Conservation (phyloP, 2,797 vertebrate genomes). For the Schizothorax lantsangensis region DNA sequence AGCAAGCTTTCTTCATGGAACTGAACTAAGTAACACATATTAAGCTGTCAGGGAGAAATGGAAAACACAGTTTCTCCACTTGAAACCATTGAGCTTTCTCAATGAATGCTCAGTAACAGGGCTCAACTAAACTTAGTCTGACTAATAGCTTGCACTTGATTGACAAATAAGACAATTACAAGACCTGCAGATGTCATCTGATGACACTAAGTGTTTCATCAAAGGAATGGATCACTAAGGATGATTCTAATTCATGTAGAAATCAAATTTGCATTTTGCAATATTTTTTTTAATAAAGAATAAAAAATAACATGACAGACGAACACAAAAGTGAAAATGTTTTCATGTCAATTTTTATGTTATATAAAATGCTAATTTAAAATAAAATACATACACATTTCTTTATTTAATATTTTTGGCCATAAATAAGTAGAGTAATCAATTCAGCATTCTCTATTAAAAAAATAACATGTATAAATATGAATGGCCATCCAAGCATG, state of each 20-base stretch:
- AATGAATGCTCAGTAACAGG: background rate
- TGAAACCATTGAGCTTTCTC: slow-evolving; percentile 6
- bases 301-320: no score
- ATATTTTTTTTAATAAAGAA: background rate
- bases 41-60: slow-evolving; percentile 41
- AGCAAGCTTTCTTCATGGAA: slow-evolving; percentile 22
- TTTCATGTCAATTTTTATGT: background rate
- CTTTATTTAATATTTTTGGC: background rate
- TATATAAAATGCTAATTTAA: background rate
- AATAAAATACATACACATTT: background rate
- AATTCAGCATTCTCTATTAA: background rate
- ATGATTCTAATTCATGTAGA: background rate
- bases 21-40: slow-evolving; percentile 33
- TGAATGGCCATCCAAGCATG: background rate
- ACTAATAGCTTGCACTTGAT: slow-evolving; percentile 9
- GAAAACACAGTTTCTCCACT: background rate
- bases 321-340: background rate
- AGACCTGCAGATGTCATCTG: background rate
- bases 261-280: background rate
- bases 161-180: slow-evolving; percentile 37
- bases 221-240: slow-evolving; percentile 3
- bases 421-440: slow-evolving; percentile 11
- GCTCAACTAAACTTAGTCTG: slow-evolving; percentile 3
- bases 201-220: slow-evolving; percentile 48
- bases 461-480: background rate